Evolutionary conservation across 2,888 invertebrate species (phyloP), one percentile per base, ranked within the genome.

Genomic region (Andrena flavipes): DNA sequence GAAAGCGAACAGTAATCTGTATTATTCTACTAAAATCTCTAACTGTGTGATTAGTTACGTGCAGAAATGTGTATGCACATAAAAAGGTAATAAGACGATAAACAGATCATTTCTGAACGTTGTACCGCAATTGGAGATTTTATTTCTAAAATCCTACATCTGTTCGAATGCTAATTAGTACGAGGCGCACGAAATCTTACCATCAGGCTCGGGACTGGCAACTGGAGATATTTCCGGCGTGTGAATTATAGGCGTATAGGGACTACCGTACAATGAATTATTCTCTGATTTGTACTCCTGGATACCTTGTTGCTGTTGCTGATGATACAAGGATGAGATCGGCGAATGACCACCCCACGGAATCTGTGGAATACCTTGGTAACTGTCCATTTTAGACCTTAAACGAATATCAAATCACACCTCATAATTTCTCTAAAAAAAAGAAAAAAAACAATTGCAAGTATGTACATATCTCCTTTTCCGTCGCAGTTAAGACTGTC

Each of bases 221-320:
- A 97, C 97, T 2, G 98, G 98, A 0, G 97, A 97, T 26, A 97
- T 96, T 90, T 98, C 98, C 0, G 98, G 98, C 0, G 97, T 97
- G 91, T 97, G 97, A 86, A 96, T 94, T 85, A 94, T 94, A 78
- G 94, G 94, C 82, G 94, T 94, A 87, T 94, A 94, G 30, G 94
- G 94, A 86, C 94, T 94, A 84, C 94, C 94, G 88, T 94, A 94
- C 80, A 94, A 89, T 84, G 94, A 94, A 89, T 94, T 94, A 87
- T 92, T 94, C 88, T 94, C 94, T 79, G 94, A 94, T 91, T 94
- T 94, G 88, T 93, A 94, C 86, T 94, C 94, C 90, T 93, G 93
- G 68, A 94, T 92, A 81, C 87, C 87, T 87, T 93, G 93, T 83
- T 92, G 92, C 92, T 93, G 90, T 91, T 93, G 91, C 92, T 95